Conservation (phyloP, 2,797 vertebrate genomes). For the Scyliorhinus canicula region DNA sequence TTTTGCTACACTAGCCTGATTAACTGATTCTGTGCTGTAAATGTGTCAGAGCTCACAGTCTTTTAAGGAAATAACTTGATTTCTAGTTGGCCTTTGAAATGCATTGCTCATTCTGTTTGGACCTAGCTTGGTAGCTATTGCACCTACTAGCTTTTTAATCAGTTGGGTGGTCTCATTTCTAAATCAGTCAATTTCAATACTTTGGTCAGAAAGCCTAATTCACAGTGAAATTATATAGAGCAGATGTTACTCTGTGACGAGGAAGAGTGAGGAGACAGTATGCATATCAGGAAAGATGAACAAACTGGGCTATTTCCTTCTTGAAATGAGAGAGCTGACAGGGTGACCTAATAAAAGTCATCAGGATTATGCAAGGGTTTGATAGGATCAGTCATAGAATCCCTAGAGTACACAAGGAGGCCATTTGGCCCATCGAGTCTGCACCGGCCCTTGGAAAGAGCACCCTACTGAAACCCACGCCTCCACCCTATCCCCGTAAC, state of each 20-base stretch:
- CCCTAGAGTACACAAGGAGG: too few species aligned
- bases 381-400: too few species aligned
- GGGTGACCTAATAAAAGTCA: background rate
- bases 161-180: background rate
- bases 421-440: too few species aligned
- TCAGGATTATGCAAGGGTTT: background rate
- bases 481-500: too few species aligned
- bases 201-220: background rate
- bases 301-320: background rate
- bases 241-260: background rate
- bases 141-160: background rate
- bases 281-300: background rate
- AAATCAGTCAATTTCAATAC: background rate
- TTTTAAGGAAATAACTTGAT: background rate
- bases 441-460: too few species aligned
- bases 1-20: background rate
- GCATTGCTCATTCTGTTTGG: background rate
- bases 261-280: background rate
- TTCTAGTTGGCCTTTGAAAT: background rate
- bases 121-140: background rate
- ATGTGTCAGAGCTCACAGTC: background rate
- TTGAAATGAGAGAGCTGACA: background rate
- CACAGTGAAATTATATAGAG: background rate
- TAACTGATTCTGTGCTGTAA: background rate
- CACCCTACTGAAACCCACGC: too few species aligned